Percentiles rank a stretch among this genome's conserved stretches.
Evolutionary conservation across 2,113 vertebrate species (phyloP).

Genomic region (Himantopus leucocephalus): DNA sequence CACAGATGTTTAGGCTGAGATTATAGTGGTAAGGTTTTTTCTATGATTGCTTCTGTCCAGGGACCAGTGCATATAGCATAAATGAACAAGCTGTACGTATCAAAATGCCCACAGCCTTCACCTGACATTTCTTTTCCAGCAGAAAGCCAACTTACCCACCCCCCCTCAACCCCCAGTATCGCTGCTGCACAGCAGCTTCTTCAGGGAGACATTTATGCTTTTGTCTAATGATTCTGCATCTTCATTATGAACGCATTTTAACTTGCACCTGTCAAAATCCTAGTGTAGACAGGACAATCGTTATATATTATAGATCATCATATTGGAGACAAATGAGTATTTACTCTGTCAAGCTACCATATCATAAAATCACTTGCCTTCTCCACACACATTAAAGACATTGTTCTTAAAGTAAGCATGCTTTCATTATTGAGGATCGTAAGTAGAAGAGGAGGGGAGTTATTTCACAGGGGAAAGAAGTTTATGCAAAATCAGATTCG

Average conservation of each 20-base stretch:
- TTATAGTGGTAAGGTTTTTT: background rate
- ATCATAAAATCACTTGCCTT: background rate
- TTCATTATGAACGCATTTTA: background rate
- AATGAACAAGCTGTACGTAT: background rate
- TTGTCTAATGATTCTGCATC: background rate
- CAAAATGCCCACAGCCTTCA: background rate
- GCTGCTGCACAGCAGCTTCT: background rate
- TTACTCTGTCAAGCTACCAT: background rate
- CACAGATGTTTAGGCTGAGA: background rate
- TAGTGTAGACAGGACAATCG: background rate
- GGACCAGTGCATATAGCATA: background rate
- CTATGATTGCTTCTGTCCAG: background rate
- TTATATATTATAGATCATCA: background rate
- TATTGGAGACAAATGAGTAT: background rate
- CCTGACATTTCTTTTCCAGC: background rate
- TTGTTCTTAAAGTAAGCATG: background rate
- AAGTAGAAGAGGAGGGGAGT: background rate
- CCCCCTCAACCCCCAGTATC: accelerated
- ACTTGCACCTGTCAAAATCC: background rate
- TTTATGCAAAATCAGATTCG: background rate
- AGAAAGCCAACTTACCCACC: accelerated
- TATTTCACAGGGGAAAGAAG: background rate
- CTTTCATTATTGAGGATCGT: background rate
- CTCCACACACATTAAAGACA: background rate
- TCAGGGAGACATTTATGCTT: background rate